phyloP scores from a whole-genome alignment of 1,140 invertebrate species.

The Belonocnema kinseyi region DNA sequence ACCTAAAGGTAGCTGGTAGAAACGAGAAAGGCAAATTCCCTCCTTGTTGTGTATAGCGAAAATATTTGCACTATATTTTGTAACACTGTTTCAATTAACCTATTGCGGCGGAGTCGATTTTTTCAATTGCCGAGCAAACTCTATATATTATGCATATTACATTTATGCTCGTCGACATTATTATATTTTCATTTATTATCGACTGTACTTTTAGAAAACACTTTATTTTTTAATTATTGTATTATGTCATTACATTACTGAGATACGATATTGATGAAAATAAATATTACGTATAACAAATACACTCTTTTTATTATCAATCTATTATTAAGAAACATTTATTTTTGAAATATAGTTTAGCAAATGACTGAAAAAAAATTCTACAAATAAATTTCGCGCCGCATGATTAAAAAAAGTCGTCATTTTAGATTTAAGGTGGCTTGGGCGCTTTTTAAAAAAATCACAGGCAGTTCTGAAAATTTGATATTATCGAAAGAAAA shows the following conservation, averaged over 20 bases:
- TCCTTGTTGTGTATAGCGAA: conserved; percentile 68
- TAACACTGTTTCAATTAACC: conserved; percentile 69
- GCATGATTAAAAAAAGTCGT: no score
- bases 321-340: neutral
- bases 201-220: conserved; percentile 71
- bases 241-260: conserved; percentile 63
- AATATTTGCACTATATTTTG: conserved; percentile 73
- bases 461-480: no score
- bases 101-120: conserved; percentile 40
- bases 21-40: conserved; percentile 44
- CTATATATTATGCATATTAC: conserved; percentile 7
- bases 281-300: conserved; percentile 46
- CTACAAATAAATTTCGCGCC: no score
- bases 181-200: conserved; percentile 59
- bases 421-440: no score
- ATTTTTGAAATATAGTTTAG: no score
- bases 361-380: no score
- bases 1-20: no score
- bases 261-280: conserved; percentile 50
- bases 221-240: conserved; percentile 75
- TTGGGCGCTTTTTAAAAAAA: no score
- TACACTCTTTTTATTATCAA: neutral
- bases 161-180: conserved; percentile 52
- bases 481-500: no score
- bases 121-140: conserved; percentile 32